Base-by-base conservation (phyloP, 2,888 invertebrate species). In the Drosophila rubida region DNA sequence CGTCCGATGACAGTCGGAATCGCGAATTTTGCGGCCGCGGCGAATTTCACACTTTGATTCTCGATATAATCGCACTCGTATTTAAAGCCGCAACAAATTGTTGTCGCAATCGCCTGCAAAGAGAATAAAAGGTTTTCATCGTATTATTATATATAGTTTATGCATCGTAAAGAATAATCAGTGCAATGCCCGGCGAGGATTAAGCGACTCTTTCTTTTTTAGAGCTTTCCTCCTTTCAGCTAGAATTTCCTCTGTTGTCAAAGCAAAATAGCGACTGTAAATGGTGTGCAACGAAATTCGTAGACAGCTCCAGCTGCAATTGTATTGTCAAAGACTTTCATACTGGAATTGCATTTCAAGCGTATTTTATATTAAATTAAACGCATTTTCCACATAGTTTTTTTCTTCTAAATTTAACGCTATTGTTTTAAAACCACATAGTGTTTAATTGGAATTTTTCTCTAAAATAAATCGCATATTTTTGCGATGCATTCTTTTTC, bases 21-120 rank as follows among this genome's bases (percentile, higher is more conserved):
- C 64, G 70, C 61, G 75, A 58, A 39, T 59, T 51, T 74, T 66
- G 66, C 41, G 70, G 68, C 62, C 55, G 64, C 49, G 62, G 51
- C 67, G 57, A 70, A 70, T 66, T 84, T 69, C 67, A 80, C 75
- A 80, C 85, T 80, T 78, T 60, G 58, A 60, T 60, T 74, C 60
- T 54, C 45, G 49, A 61, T 66, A 60, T 78, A 80, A 78, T 78
- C 64, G 59, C 60, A 45, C 55, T 75, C 55, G 65, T 68, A 44
- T 58, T 65, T 63, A 78, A 80, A 80, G 62, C 81, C 74, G 49
- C 69, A 69, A 58, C 78, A 78, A 80, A 73, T 58, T 66, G 49
- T 59, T 14, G 45, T 55, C 45, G 35, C 48, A 64, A 61, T 60
- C 60, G 65, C 59, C 85, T 87, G 81, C 4, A 85, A 80, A 60